phyloP scores from a whole-genome alignment of 2,797 vertebrate genomes.

The Urocyon cinereoargenteus region DNA sequence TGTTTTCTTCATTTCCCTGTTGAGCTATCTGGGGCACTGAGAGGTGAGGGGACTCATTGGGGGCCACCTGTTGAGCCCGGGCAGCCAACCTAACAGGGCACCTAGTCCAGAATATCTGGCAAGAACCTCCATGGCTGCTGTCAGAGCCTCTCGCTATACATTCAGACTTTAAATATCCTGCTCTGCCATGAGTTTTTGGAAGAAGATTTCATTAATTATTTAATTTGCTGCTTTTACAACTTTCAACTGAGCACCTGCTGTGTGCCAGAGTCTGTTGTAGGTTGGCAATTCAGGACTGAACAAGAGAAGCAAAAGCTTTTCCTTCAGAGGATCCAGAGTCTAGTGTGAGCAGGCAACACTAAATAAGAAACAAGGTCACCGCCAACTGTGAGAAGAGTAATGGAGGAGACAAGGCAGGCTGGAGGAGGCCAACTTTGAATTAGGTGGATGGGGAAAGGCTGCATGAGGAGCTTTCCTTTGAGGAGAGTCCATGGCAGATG shows the following conservation, averaged over 20 bases:
- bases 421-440: not conserved
- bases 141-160: not conserved
- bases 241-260: not conserved
- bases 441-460: not conserved
- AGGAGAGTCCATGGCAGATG: accelerated
- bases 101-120: not conserved
- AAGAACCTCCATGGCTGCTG: accelerated
- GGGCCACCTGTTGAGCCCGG: accelerated
- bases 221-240: not conserved
- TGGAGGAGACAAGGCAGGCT: not conserved
- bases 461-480: not conserved
- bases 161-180: not conserved
- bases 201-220: not conserved
- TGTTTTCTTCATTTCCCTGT: not conserved
- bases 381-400: too few relatives aligned
- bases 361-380: not conserved
- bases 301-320: not conserved
- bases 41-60: not conserved
- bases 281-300: not conserved
- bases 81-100: not conserved
- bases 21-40: not conserved
- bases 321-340: not conserved
- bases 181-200: not conserved
- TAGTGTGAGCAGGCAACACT: too few relatives aligned
- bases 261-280: not conserved